phyloP scores from a whole-genome alignment of 2,797 vertebrate species.

The Sternotherus odoratus region DNA sequence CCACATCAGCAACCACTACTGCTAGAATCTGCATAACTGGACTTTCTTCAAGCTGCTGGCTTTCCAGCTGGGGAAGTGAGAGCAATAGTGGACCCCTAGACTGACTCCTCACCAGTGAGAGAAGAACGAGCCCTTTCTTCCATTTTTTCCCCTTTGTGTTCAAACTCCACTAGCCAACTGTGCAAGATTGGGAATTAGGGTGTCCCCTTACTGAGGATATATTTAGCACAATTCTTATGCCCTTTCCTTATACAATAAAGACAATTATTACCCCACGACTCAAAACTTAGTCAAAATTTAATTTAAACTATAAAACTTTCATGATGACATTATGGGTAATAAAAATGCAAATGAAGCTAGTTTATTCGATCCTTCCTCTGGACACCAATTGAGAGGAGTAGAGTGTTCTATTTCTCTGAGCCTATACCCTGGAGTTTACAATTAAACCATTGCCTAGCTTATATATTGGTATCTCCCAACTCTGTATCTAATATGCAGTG shows the following conservation, averaged over 20 bases:
- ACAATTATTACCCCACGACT: neutral
- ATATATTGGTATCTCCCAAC: neutral
- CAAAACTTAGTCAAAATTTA: neutral
- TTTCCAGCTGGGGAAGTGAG: neutral
- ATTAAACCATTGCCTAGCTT: neutral
- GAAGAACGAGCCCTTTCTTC: neutral
- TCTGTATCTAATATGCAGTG: neutral
- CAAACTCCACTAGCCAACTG: fast-evolving
- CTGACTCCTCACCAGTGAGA: neutral
- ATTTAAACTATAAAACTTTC: neutral
- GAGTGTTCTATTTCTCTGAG: neutral
- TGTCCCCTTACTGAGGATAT: neutral
- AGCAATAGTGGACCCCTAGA: neutral
- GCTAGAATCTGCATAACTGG: neutral
- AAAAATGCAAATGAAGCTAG: neutral
- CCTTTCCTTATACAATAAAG: neutral
- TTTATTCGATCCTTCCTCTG: neutral
- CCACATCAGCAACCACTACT: neutral
- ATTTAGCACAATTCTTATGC: neutral
- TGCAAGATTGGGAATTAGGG: neutral
- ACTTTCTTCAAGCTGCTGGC: neutral
- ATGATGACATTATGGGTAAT: neutral
- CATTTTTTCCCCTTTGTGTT: neutral
- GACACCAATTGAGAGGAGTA: neutral
- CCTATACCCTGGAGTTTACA: neutral